Evolutionary conservation across 2,888 invertebrate species (phyloP), one percentile per base, ranked within the genome.

Genomic region (Cryptus armator): DNA sequence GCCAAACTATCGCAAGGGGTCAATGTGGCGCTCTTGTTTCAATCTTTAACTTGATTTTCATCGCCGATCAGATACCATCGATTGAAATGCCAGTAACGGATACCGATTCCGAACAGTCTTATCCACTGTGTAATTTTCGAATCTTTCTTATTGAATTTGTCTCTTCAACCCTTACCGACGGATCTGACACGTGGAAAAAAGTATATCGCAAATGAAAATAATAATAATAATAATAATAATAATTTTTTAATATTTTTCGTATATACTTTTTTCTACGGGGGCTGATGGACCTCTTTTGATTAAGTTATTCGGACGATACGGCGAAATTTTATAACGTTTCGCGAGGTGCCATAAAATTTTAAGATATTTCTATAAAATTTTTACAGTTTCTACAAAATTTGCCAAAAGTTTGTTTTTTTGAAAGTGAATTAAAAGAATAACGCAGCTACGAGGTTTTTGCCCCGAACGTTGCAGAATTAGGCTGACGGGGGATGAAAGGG

Each of bases 21-120:
- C 86, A 79, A 77, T 59, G 68, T 82, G 67, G 79, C 74, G 79
- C 87, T 85, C 84, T 81, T 81, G 2, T 24, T 19, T 68, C 62
- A 75, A 84, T 86, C 81, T 67, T 68, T 37, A 80, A 76, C 79
- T 84, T 79, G 85, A 83, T 85, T 78, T 85, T 74, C 64, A 81
- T 82, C 71, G 44, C 62, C 53, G 14, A 9, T 14, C 12, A 48
- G 29, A 43, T 24, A 46, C 19, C 46, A 29, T 62, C 9, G 56
- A 56, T 29, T 48, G 48, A 48, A 32, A 51, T 12, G 12, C 7
- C 32, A 14, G 14, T 7, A 37, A 5, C 37, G 6, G 9, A 37
- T 37, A 7, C 6, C 37, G 37, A 37, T 37, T 37, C 5, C 29
- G 10, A 12, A 16, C 19, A 14, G 37, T 71, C 14, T 24, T 16